Evolutionary conservation across 1,140 invertebrate species (phyloP).

Genomic region (Drosophila rhopaloa): DNA sequence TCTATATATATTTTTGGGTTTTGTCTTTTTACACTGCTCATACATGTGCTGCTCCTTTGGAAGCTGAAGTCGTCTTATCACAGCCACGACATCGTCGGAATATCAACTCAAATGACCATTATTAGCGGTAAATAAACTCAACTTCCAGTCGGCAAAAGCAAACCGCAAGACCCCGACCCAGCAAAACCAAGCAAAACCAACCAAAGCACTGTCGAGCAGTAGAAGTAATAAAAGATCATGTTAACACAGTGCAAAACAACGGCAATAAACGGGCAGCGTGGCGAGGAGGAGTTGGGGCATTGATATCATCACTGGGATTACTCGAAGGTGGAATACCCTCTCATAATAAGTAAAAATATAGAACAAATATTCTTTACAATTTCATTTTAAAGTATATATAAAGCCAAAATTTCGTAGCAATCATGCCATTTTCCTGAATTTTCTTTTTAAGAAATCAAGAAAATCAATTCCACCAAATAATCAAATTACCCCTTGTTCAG

Average conservation of each 20-base stretch:
- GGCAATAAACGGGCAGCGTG: conserved; percentile 34
- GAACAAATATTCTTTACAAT: not conserved
- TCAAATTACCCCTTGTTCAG: not conserved
- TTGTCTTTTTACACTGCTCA: not conserved
- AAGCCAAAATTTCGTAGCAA: no score
- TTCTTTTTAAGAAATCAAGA: no score
- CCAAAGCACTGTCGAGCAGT: conserved; percentile 35
- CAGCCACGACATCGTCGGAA: conserved; percentile 68
- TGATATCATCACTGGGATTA: not conserved
- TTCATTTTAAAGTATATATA: no score
- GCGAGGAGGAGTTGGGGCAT: conserved; percentile 14
- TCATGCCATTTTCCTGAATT: no score
- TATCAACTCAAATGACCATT: conserved; percentile 80
- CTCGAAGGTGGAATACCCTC: conserved; percentile 7
- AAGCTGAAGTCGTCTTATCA: conserved; percentile 51
- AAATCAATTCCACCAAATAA: not conserved
- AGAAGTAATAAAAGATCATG: conserved; percentile 79
- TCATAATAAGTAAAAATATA: not conserved
- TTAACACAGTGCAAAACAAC: conserved; percentile 67
- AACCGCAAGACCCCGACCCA: conserved; percentile 35
- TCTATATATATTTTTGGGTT: conserved; percentile 8
- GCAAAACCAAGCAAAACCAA: conserved; percentile 10
- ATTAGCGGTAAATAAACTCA: conserved; percentile 82
- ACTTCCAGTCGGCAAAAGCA: conserved; percentile 38
- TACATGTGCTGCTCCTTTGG: conserved; percentile 21